phyloP scores from a whole-genome alignment of 1,140 invertebrate genomes.

The Dermatophagoides farinae region DNA sequence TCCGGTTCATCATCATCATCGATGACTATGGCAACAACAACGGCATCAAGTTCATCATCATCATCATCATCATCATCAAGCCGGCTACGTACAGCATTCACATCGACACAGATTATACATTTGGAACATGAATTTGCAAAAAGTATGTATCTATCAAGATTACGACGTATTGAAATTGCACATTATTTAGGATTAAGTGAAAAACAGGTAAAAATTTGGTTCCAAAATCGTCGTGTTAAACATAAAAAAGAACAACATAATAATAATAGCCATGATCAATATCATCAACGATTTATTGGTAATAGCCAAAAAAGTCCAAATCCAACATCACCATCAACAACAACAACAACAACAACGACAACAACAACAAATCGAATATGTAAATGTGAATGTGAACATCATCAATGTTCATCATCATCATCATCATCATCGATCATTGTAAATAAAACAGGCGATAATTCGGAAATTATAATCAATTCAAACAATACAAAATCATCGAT shows the following conservation, averaged over 20 bases:
- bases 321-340: no score
- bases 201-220: constrained; percentile 86
- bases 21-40: no score
- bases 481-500: no score
- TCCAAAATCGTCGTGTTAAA: constrained; percentile 70
- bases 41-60: neutral
- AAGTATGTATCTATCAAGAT: constrained; percentile 36
- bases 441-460: no score
- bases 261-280: neutral
- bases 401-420: neutral
- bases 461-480: no score
- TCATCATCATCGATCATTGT: neutral
- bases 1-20: neutral
- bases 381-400: neutral
- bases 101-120: constrained; percentile 35
- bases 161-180: constrained; percentile 37
- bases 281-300: neutral
- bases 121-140: constrained; percentile 34
- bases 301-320: no score
- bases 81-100: constrained; percentile 36
- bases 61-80: neutral
- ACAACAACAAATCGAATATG: no score
- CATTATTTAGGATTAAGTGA: constrained; percentile 50
- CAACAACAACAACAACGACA: no score
- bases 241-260: constrained; percentile 49